Evolutionary conservation across 2,888 invertebrate species (phyloP), one percentile per base, ranked within the genome.

Genomic region (Boloria euphrosyne): DNA sequence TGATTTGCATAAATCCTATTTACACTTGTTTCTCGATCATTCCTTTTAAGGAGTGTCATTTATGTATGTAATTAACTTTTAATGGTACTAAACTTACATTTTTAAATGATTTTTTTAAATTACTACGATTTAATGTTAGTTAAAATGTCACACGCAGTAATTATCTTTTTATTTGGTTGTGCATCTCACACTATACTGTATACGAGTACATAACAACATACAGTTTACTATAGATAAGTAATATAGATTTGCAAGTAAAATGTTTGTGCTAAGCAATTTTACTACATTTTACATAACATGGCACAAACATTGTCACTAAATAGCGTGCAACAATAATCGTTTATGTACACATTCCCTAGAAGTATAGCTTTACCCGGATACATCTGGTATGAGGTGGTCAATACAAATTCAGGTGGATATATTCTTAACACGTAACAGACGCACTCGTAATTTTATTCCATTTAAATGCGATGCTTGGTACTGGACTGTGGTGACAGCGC

Each of bases 401-500:
- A 13, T 16, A 10, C 14, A 57, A 50, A 47, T 49, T 13, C 38
- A 59, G 50, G 59, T 49, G 47, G 55, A 68, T 46, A 44, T 53
- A 66, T 66, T 60, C 67, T 10, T 13, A 55, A 47, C 68, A 62
- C 68, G 65, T 54, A 53, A 61, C 13, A 44, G 55, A 18, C 4
- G 51, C 59, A 46, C 63, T 52, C 52, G 46, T 67, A 58, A 66
- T 66, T 66, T 68, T 46, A 66, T 61, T 67, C 65, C 22, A 72
- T 72, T 71, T 62, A 69, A 67, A 72, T 71, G 67, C 63, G 58
- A 55, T 50, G 46, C 60, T 65, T 61, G 69, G 69, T 61, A 59
- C 65, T 73, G 57, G 62, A 43, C 52, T 50, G n/a, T 17, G 53
- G 27, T 38, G 43, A 49, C 59, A 52, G 78, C 77, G 78, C 78